Conservation (phyloP, 2,888 invertebrate species). For the Eurytoma californica region DNA sequence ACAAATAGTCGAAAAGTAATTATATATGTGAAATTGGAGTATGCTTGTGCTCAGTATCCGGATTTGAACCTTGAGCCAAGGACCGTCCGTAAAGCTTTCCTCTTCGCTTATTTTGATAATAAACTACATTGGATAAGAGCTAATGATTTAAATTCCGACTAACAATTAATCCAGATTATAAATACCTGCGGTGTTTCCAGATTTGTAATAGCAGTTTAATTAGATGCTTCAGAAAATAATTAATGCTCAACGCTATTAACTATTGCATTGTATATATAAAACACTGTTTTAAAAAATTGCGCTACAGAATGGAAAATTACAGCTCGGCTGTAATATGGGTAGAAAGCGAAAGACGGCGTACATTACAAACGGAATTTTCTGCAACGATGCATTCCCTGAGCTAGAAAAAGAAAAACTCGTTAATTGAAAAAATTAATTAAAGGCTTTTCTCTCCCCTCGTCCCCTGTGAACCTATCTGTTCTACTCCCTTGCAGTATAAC, state of each 20-base stretch:
- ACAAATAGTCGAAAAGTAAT: slow-evolving; percentile 63
- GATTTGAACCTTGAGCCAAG: slow-evolving; percentile 39
- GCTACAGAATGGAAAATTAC: background rate
- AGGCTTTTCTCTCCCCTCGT: slow-evolving; percentile 30
- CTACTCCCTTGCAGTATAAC: slow-evolving; percentile 17
- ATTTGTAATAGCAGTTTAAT: slow-evolving; percentile 16
- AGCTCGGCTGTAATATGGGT: no score
- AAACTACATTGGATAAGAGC: slow-evolving; percentile 38
- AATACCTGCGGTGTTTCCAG: slow-evolving; percentile 10
- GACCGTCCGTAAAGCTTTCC: slow-evolving; percentile 26
- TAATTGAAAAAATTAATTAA: slow-evolving; percentile 58
- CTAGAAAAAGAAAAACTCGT: slow-evolving; percentile 1
- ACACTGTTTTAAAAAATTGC: no score
- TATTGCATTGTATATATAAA: background rate
- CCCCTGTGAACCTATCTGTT: slow-evolving; percentile 22
- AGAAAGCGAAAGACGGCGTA: background rate
- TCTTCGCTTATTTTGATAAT: slow-evolving; percentile 46
- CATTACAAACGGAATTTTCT: slow-evolving; percentile 41
- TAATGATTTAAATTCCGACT: slow-evolving; percentile 50
- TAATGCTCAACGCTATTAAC: background rate
- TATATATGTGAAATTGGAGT: slow-evolving; percentile 67
- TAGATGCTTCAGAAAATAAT: slow-evolving; percentile 9
- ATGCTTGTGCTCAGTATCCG: slow-evolving; percentile 44
- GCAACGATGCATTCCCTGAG: slow-evolving; percentile 34
- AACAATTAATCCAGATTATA: slow-evolving; percentile 45